Evolutionary conservation across 2,797 vertebrate species (phyloP).

Genomic region (Melanotaenia nigrans): DNA sequence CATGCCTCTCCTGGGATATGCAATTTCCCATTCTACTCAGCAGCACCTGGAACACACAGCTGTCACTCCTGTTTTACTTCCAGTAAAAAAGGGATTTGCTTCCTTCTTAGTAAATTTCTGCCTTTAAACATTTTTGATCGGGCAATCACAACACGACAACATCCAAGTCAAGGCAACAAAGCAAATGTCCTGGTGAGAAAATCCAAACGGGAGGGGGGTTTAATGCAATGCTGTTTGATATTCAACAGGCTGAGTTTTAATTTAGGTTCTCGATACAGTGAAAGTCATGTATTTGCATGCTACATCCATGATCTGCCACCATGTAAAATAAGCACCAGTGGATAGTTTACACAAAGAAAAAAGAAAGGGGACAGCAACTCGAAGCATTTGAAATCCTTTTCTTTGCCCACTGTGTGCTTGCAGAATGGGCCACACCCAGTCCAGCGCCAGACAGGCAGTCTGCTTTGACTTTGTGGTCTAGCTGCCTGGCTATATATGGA

Average conservation of each 20-base stretch:
- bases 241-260: slow-evolving; percentile 46
- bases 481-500: slow-evolving; percentile 85
- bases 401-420: slow-evolving; percentile 52
- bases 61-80: slow-evolving; percentile 64
- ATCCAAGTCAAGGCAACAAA: slow-evolving; percentile 5
- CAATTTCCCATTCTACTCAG: slow-evolving; percentile 35
- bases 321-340: slow-evolving; percentile 40
- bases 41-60: slow-evolving; percentile 50
- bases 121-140: slow-evolving; percentile 52
- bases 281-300: slow-evolving; percentile 28
- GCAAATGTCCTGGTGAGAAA: slow-evolving; percentile 20
- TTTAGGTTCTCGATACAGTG: slow-evolving; percentile 24
- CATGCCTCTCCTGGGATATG: slow-evolving; percentile 36
- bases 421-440: slow-evolving; percentile 75
- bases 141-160: slow-evolving; percentile 37
- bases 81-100: slow-evolving; percentile 29
- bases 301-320: slow-evolving; percentile 13
- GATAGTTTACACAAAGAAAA: slow-evolving; percentile 60
- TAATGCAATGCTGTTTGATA: slow-evolving; percentile 42
- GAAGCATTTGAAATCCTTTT: slow-evolving; percentile 41
- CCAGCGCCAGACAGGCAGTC: slow-evolving; percentile 81
- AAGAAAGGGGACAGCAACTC: slow-evolving; percentile 8
- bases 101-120: slow-evolving; percentile 48
- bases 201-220: slow-evolving; percentile 17
- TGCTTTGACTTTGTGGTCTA: slow-evolving; percentile 77